Evolutionary conservation across 2,888 invertebrate species (phyloP).

Genomic region (Tipula vernalis): DNA sequence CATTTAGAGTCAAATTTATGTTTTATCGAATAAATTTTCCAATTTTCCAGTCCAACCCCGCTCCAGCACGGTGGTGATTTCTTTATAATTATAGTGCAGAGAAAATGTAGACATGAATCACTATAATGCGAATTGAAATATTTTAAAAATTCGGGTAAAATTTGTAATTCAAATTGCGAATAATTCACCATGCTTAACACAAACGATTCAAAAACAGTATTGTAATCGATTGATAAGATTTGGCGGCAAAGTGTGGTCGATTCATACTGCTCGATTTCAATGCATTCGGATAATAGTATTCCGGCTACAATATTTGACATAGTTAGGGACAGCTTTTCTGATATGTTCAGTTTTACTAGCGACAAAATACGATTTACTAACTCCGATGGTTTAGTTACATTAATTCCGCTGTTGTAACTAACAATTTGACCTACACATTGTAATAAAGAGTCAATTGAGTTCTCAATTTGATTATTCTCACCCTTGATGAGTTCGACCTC

Average conservation of each 20-base stretch:
- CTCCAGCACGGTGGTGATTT: constrained; percentile 51
- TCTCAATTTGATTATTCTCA: constrained; percentile 10
- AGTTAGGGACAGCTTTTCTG: background rate
- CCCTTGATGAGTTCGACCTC: constrained; percentile 8
- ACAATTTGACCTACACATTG: constrained; percentile 48
- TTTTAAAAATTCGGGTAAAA: constrained; percentile 53
- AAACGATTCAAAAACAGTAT: constrained; percentile 46
- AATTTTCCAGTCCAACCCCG: constrained; percentile 45
- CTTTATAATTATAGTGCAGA: constrained; percentile 50
- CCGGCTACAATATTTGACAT: constrained; percentile 44
- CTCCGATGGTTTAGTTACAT: constrained; percentile 45
- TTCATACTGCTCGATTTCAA: constrained; percentile 58
- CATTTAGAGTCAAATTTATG: constrained; percentile 29
- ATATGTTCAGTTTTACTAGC: constrained; percentile 19
- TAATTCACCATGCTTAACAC: constrained; percentile 52
- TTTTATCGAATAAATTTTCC: constrained; percentile 55
- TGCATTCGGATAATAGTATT: constrained; percentile 45
- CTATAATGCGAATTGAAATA: constrained; percentile 45
- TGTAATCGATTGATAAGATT: background rate
- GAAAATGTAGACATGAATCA: constrained; percentile 41
- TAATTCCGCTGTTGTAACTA: constrained; percentile 49
- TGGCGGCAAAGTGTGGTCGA: constrained; percentile 50
- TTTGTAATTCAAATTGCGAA: constrained; percentile 57
- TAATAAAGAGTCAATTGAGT: constrained; percentile 36
- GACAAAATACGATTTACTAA: constrained; percentile 42